Percentiles rank a stretch among this genome's conserved stretches.
Evolutionary conservation across 1,140 invertebrate species (phyloP).

Genomic region (Drosophila saltans): DNA sequence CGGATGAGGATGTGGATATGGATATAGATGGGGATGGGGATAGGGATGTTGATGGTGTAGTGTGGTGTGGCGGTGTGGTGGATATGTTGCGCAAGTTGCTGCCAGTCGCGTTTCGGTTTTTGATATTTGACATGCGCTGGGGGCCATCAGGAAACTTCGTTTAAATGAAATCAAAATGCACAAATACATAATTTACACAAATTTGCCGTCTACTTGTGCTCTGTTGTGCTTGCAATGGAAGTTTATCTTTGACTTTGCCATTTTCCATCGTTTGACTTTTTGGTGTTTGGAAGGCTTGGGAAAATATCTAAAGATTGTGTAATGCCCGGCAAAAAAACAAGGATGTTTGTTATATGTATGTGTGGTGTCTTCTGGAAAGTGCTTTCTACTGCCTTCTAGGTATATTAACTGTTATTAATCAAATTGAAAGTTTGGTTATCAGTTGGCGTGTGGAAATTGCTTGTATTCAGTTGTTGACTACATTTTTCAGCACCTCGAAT

Average conservation of each 20-base stretch:
- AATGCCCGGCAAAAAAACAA: slow-evolving; percentile 14
- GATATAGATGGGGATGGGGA: slow-evolving; percentile 49
- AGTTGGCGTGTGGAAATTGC: neutral
- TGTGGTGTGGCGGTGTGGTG: slow-evolving; percentile 11
- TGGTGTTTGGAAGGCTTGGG: slow-evolving; percentile 26
- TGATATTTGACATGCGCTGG: slow-evolving; percentile 80
- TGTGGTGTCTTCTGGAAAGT: neutral
- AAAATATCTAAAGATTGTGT: slow-evolving; percentile 43
- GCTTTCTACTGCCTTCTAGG: neutral
- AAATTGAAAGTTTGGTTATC: neutral
- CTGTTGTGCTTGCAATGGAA: slow-evolving; percentile 25
- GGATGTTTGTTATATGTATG: neutral
- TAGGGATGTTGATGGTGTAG: slow-evolving; percentile 1
- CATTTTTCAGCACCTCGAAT: neutral
- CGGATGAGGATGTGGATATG: slow-evolving; percentile 20
- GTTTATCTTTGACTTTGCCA: slow-evolving; percentile 48
- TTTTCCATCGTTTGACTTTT: slow-evolving; percentile 29
- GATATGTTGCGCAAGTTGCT: slow-evolving; percentile 73
- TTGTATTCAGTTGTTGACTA: neutral
- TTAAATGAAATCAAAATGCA: slow-evolving; percentile 82
- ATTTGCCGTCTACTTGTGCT: slow-evolving; percentile 53
- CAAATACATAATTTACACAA: slow-evolving; percentile 81
- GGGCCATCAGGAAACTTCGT: slow-evolving; percentile 80
- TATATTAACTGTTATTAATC: neutral
- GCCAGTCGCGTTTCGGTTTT: slow-evolving; percentile 66